A percentile compares a stretch with the other conserved stretches of the same genome.
Evolutionary conservation across 2,888 invertebrate genomes (phyloP).

Genomic region (Adela reaumurella): DNA sequence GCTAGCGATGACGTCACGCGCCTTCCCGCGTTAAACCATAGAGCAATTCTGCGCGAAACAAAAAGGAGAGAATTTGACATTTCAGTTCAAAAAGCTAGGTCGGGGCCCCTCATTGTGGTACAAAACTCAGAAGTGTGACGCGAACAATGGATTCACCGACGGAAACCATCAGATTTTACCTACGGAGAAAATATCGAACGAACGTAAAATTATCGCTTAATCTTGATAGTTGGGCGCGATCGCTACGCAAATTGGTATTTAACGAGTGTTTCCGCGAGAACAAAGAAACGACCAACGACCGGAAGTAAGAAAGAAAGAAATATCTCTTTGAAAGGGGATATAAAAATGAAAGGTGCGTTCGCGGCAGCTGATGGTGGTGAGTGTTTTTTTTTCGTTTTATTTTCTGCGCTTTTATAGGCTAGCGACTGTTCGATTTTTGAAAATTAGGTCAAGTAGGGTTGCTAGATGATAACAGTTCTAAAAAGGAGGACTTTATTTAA

Average conservation of each 20-base stretch:
- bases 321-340: too few species aligned
- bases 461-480: too few species aligned
- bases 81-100: neutral
- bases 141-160: neutral
- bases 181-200: neutral
- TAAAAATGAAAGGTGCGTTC: neutral
- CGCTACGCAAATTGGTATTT: neutral
- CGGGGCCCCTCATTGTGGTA: neutral
- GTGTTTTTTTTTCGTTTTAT: neutral
- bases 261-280: neutral
- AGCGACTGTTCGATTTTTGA: neutral
- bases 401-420: neutral
- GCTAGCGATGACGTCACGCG: slow-evolving; percentile 1
- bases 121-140: neutral
- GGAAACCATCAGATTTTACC: too few species aligned
- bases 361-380: neutral
- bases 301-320: too few species aligned
- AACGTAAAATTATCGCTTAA: neutral
- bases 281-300: neutral
- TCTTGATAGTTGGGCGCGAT: neutral
- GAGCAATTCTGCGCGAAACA: too few species aligned
- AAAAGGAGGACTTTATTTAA: too few species aligned
- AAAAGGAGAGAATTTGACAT: neutral
- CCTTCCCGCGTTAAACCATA: neutral
- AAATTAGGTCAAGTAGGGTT: neutral